phyloP scores from a whole-genome alignment of 2,113 vertebrate species.

The Coreoperca whiteheadi region DNA sequence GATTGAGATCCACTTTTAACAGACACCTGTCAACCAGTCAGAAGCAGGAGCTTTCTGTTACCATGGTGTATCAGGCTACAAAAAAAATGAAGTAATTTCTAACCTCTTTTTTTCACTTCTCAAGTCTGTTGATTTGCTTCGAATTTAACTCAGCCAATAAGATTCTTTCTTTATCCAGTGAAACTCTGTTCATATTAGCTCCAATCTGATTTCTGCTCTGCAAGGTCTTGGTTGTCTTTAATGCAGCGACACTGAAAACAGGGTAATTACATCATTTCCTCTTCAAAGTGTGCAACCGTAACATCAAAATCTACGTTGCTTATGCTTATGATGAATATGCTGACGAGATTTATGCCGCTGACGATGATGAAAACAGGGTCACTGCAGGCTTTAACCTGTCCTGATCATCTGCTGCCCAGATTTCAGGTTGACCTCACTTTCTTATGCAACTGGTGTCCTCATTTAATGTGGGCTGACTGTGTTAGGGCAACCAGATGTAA shows the following conservation, averaged over 20 bases:
- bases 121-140: not conserved
- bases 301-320: not conserved
- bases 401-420: conserved; percentile 18
- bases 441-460: conserved; percentile 18
- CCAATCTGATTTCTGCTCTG: not conserved
- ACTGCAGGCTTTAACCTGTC: not conserved
- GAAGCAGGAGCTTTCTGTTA: conserved; percentile 7
- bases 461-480: conserved; percentile 35
- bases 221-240: not conserved
- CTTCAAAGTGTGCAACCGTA: not conserved
- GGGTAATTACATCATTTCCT: not conserved
- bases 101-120: no score
- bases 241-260: not conserved
- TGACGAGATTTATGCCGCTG: not conserved
- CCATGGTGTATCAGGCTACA: not conserved
- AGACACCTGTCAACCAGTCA: not conserved
- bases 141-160: not conserved
- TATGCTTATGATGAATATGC: not conserved
- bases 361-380: conserved; percentile 26
- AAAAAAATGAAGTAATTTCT: no score
- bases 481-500: conserved; percentile 19
- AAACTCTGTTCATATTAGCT: not conserved
- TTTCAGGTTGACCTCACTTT: conserved; percentile 32
- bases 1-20: not conserved
- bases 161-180: not conserved